Evolutionary conservation across 2,888 invertebrate genomes (phyloP).

Genomic region (Diadegma fenestrale): DNA sequence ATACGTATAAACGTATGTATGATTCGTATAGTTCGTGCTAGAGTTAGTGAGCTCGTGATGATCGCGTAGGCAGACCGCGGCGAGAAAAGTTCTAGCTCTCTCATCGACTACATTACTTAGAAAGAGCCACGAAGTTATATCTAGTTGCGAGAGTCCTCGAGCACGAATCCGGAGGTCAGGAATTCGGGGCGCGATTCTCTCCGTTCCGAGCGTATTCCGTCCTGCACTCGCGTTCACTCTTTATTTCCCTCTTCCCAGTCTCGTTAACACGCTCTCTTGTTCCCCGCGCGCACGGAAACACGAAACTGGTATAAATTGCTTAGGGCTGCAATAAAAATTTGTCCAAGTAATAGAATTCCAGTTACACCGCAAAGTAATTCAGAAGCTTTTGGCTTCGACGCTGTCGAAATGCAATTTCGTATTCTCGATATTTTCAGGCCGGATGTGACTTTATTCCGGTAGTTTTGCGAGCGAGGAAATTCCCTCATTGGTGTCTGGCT

Average conservation of each 20-base stretch:
- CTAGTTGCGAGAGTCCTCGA: slow-evolving; percentile 42
- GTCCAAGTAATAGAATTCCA: slow-evolving; percentile 20
- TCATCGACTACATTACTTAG: slow-evolving; percentile 52
- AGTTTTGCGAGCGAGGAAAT: not conserved
- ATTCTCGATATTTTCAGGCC: not conserved
- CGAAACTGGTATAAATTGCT: slow-evolving; percentile 16
- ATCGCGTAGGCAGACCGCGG: slow-evolving; percentile 42
- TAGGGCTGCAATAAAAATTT: slow-evolving; percentile 22
- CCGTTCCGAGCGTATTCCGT: slow-evolving; percentile 7
- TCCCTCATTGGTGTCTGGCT: not conserved
- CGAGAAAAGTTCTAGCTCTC: slow-evolving; percentile 53
- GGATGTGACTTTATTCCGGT: not conserved
- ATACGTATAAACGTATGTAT: slow-evolving; percentile 23
- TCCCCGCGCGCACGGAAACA: slow-evolving; percentile 1
- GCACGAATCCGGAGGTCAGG: slow-evolving; percentile 65
- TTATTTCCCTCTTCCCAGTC: slow-evolving; percentile 6
- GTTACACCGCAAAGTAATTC: not conserved
- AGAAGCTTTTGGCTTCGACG: not conserved
- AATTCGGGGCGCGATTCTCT: slow-evolving; percentile 64
- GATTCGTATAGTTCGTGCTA: slow-evolving; percentile 57
- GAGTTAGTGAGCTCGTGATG: slow-evolving; percentile 62
- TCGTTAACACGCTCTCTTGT: slow-evolving; percentile 34
- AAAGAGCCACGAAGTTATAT: slow-evolving; percentile 24
- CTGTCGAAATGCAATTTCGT: not conserved
- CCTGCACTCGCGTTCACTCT: slow-evolving; percentile 37